Evolutionary conservation across 2,113 vertebrate species (phyloP), one percentile per base, ranked within the genome.

Genomic region (Dascyllus trimaculatus): DNA sequence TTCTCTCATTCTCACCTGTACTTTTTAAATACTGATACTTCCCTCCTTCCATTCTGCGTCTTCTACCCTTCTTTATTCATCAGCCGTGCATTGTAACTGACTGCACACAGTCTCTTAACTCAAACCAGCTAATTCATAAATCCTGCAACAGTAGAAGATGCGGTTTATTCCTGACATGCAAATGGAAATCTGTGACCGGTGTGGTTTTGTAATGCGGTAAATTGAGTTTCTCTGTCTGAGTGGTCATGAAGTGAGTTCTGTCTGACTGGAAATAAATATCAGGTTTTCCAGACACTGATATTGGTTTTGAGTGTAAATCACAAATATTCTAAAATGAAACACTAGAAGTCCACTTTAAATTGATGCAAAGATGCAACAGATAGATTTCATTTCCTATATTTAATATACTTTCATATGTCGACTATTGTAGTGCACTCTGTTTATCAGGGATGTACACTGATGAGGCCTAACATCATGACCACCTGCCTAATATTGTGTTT

Each of bases 141-240:
- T 21, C 17, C 32, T 52, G 66, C 53, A 62, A 18, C n/a, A 19
- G 71, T 49, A 76, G 69, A 64, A 29, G 14, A 14, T 35, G 58
- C 6, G 81, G 64, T 73, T 75, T 58, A 5, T 59, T 66, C 45
- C 3, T 26, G 59, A 83, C 76, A 60, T 46, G 57, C 48, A 45
- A 64, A 51, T 32, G 19, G 56, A 4, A 2, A 52, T 57, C 29
- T 71, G 73, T 22, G 52, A 73, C 63, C 9, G 53, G 0, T 1
- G 2, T 32, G 43, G 68, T 75, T 81, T 75, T 53, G 13, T 35
- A 19, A 22, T 46, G 78, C 10, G 75, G 80, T 43, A 48, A 69
- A 66, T 43, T 77, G 29, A 11, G 43, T 81, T 69, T 79, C 48
- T 71, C 43, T 19, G n/a, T 35, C 67, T 80, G 82, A 79, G 86